Evolutionary conservation across 2,797 vertebrate species (phyloP).

Genomic region (Squalus acanthias): DNA sequence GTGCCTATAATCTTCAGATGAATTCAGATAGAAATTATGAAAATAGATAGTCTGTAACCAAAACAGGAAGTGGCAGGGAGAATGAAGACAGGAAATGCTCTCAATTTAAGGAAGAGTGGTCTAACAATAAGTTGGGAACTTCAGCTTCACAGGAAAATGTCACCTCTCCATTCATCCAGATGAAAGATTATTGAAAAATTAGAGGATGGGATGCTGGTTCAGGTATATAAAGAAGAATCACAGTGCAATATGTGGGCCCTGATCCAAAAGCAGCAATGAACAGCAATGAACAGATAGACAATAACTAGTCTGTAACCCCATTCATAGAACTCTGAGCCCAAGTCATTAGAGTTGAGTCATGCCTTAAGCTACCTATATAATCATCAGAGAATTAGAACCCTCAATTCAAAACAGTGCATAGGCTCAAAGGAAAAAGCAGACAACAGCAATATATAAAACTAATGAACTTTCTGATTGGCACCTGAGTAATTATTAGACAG

Average conservation of each 20-base stretch:
- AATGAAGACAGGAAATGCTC: not conserved
- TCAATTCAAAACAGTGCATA: not conserved
- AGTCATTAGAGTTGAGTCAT: not conserved
- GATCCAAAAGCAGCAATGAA: not conserved
- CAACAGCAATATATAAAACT: constrained; percentile 1
- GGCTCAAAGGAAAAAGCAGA: not conserved
- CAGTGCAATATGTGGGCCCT: not conserved
- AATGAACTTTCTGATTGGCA: not conserved
- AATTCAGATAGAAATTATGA: not conserved
- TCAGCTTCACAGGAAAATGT: not conserved
- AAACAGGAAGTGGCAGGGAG: not conserved
- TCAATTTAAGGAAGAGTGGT: not conserved
- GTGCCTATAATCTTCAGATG: not conserved
- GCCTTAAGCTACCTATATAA: not conserved
- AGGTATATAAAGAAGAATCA: not conserved
- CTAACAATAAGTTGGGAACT: not conserved
- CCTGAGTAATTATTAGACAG: not conserved
- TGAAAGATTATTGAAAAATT: not conserved
- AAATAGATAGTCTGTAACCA: not conserved
- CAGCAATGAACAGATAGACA: not conserved
- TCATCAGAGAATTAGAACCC: not conserved
- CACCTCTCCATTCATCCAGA: not conserved
- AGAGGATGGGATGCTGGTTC: not conserved
- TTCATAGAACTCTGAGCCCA: not conserved
- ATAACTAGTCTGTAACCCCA: not conserved